Base-by-base conservation (phyloP, 2,797 vertebrate species). In the Poeciliopsis infans region DNA sequence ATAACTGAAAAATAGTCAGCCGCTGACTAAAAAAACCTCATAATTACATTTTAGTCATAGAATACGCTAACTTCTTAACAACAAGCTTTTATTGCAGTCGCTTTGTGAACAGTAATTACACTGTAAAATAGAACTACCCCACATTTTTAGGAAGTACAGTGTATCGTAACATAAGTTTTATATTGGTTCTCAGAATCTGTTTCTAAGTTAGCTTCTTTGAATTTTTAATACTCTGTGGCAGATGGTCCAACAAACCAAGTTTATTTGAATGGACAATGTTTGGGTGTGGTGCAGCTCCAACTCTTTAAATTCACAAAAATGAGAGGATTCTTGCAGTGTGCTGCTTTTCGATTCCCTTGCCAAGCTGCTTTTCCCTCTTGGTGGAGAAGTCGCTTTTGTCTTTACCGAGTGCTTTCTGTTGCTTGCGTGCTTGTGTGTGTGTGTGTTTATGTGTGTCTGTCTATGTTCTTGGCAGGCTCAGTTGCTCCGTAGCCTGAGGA, bases 391-490 rank as follows among this genome's bases (percentile, higher is more conserved):
- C n/a, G 28, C 82, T 79, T 90, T 87, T 89, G 80, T 91, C 66
- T 89, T 53, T 15, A 28, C 80, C 82, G 82, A 79, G 84, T 80
- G 80, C 80, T 84, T 81, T 79, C 31, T 87, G 83, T 81, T 89
- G 76, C 82, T 76, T 72, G 78, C 72, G 69, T 75, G 25, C 69
- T 11, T 7, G 64, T 51, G 33, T 51, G 74, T 51, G 74, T 77
- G 71, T 57, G 45, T 78, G 59, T 68, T 68, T 68, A 41, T 64
- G 78, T 71, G 75, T 72, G 80, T 73, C 75, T 75, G 76, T 75
- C 68, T 80, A 84, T 83, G 85, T 82, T 90, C 88, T 92, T 94
- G 94, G 92, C 92, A 92, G 82, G 64, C 71, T 0, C 77, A 71
- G 68, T 81, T 59, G 80, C 86, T 84, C 61, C 25, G 59, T 80